These are phyloP conservation scores for Portunus trituberculatus DNA, from an alignment of 1,140 invertebrate species.

Conservation along the genomic window DNA sequence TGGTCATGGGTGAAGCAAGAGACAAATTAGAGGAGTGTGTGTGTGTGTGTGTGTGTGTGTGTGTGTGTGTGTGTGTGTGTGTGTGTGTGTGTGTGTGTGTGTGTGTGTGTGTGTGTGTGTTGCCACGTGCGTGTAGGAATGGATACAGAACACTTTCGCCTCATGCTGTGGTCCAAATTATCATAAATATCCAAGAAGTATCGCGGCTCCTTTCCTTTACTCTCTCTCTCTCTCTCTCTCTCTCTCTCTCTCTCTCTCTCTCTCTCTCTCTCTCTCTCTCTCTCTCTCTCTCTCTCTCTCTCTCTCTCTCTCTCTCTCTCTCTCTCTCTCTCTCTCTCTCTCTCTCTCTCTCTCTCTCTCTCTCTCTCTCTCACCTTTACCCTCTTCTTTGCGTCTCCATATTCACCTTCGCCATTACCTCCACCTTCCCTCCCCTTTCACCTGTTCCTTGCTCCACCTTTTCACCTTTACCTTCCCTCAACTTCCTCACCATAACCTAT, in stretches of 20 bases:
- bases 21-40: background rate
- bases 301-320: too few species aligned
- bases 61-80: background rate
- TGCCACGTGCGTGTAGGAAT: background rate
- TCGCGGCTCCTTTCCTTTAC: background rate
- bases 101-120: background rate
- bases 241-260: too few species aligned
- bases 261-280: too few species aligned
- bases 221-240: too few species aligned
- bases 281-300: too few species aligned
- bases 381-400: too few species aligned
- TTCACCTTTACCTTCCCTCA: background rate
- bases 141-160: background rate
- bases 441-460: background rate
- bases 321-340: too few species aligned
- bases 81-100: constrained; percentile 8
- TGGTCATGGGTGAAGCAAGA: background rate
- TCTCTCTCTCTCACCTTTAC: too few species aligned
- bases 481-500: background rate
- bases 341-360: too few species aligned
- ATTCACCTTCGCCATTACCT: background rate
- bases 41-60: background rate
- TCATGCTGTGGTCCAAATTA: background rate
- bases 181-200: background rate
- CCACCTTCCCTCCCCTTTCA: background rate